Percentiles rank a stretch among this genome's conserved stretches.
phyloP scores from a whole-genome alignment of 2,797 vertebrate genomes.

The Cossypha polioptera region DNA sequence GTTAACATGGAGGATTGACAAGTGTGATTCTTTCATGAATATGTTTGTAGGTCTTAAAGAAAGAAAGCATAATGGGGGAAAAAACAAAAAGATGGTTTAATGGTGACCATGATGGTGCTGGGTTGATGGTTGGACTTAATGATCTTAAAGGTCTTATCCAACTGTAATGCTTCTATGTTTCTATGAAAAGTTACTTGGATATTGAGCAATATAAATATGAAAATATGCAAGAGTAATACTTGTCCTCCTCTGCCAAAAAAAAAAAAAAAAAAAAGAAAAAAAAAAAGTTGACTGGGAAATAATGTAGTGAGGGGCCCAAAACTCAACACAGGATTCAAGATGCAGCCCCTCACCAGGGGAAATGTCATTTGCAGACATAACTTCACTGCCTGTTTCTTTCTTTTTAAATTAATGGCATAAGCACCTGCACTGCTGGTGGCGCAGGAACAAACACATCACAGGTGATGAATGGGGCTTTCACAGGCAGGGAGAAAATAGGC shows the following conservation, averaged over 20 bases:
- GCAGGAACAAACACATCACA: not conserved
- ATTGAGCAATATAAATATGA: not conserved
- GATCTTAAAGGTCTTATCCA: not conserved
- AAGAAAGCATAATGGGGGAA: not conserved
- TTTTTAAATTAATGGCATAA: not conserved
- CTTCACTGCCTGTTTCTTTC: not conserved
- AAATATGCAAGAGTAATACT: not conserved
- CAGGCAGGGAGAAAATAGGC: not conserved
- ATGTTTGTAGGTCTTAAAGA: not conserved
- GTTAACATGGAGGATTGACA: not conserved
- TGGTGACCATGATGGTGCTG: not conserved
- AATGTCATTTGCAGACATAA: not conserved
- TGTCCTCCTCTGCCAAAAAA: accelerated
- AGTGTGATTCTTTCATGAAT: accelerated
- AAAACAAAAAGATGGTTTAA: not conserved
- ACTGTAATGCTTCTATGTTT: not conserved
- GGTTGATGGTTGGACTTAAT: not conserved
- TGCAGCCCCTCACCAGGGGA: not conserved
- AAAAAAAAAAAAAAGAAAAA: too few relatives aligned
- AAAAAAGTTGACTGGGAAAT: not conserved
- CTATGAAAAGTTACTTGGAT: not conserved
- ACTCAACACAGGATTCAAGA: not conserved
- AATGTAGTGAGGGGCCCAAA: not conserved
- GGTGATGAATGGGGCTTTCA: not conserved
- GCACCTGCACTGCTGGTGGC: not conserved